Conservation (phyloP, 2,113 vertebrate genomes). For the Urocynchramus pylzowi region DNA sequence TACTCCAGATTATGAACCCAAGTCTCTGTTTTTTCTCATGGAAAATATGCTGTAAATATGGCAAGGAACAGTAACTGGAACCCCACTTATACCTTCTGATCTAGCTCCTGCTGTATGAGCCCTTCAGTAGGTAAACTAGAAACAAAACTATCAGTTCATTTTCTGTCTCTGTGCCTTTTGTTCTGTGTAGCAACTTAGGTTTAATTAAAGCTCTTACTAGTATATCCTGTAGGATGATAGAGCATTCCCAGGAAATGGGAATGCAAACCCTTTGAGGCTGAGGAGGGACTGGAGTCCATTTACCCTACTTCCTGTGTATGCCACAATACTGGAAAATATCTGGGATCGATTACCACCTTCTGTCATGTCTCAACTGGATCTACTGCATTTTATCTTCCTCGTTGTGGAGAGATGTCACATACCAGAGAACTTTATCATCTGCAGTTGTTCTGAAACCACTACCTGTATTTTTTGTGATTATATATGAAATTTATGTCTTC, state of each 20-base stretch:
- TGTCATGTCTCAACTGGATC: background rate
- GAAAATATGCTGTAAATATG: background rate
- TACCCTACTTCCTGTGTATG: background rate
- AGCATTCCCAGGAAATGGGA: background rate
- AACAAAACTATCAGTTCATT: background rate
- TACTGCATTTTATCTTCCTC: background rate
- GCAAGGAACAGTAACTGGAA: background rate
- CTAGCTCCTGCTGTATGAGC: background rate
- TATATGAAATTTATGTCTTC: background rate
- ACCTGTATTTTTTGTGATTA: background rate
- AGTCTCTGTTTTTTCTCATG: background rate
- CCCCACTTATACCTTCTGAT: background rate
- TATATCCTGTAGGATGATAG: background rate
- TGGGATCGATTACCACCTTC: background rate
- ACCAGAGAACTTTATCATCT: background rate
- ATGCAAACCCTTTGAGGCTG: background rate
- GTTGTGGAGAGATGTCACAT: background rate
- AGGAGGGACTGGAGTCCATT: background rate
- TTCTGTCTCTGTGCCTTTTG: background rate
- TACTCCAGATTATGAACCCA: background rate
- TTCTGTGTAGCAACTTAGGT: background rate
- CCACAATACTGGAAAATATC: background rate
- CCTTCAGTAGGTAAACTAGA: background rate
- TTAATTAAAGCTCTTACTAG: background rate
- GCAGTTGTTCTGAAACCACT: background rate